Conservation (phyloP, 1,140 invertebrate genomes). For the Ostrea denselamellosa region DNA sequence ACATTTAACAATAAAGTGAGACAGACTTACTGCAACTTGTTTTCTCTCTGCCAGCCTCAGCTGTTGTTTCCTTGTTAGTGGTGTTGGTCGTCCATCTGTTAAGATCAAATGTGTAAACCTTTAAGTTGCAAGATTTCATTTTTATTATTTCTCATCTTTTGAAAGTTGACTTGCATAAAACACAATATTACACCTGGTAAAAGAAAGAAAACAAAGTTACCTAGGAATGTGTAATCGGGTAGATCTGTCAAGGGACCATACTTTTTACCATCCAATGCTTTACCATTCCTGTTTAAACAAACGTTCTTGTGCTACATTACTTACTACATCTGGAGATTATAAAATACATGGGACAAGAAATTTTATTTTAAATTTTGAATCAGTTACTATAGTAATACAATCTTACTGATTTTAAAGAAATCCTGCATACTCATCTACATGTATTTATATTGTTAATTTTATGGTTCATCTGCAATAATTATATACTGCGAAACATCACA, state of each 20-base stretch:
- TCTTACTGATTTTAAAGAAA: too few relatives aligned
- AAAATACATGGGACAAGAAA: not conserved
- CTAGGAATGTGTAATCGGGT: not conserved
- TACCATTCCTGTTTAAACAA: constrained; percentile 1
- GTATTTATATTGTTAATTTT: too few relatives aligned
- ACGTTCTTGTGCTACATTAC: not conserved
- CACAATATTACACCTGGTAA: not conserved
- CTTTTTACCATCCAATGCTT: not conserved
- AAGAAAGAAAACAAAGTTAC: not conserved
- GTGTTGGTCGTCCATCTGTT: not conserved
- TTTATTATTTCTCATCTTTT: too few relatives aligned
- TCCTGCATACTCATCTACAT: too few relatives aligned
- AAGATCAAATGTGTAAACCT: too few relatives aligned
- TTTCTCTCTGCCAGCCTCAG: not conserved
- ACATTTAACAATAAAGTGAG: not conserved
- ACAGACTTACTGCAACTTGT: not conserved
- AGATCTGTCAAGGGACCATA: constrained; percentile 23
- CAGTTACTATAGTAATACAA: not conserved
- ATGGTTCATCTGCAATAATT: too few relatives aligned
- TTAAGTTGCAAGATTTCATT: too few relatives aligned
- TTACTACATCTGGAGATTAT: not conserved
- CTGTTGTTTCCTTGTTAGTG: not conserved
- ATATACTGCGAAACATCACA: too few relatives aligned
- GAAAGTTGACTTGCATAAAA: not conserved
- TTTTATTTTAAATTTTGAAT: not conserved